Base-by-base conservation (phyloP, 2,797 vertebrate genomes). In the Melanogrammus aeglefinus region DNA sequence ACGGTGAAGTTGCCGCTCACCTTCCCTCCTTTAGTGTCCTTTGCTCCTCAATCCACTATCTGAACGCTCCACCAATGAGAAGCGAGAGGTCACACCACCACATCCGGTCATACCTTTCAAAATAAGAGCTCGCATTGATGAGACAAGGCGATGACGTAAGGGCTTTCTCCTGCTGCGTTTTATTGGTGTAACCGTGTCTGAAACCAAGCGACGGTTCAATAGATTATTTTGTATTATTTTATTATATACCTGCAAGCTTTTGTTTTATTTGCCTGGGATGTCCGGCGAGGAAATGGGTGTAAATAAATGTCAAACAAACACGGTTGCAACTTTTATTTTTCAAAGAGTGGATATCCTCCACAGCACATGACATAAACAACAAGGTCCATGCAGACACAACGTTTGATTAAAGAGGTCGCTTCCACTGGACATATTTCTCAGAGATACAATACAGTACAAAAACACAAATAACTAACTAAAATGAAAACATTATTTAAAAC, bases 391-490 rank as follows among this genome's bases (percentile, higher is more conserved):
- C n/a, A 69, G 3, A 69, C 14, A 8, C 24, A 2, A 24, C 63
- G 1, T 69, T 63, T 7, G 4, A 27, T 24, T n/a, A 1, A 57
- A 57, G 21, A n/a, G 6, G 6, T 24, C 4, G 21, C 57, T 63
- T 63, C 21, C 21, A n/a, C 57, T 69, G 63, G 27, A 69, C 24
- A 27, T n/a, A 69, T 27, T 69, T 24, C 63, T 69, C 63, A 69
- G n/a, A 24, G n/a, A 69, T 69, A 69, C 24, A 27, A 69, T 8
- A 29, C 79, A 80, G 24, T 87, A 74, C 85, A 89, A 87, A 72
- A 35, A 6, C 14, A 72, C 7, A 35, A 18, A 0, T 4, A 6
- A 29, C n/a, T 31, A 31, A 31, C 0, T 10, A 24, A 69, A 27
- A 69, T 69, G 29, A 6, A 71, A 2, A 1, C 29, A 31, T 18